These are phyloP conservation scores for Polydrusus tereticollis DNA, from an alignment of 2,888 invertebrate genomes.

Conservation along the genomic window DNA sequence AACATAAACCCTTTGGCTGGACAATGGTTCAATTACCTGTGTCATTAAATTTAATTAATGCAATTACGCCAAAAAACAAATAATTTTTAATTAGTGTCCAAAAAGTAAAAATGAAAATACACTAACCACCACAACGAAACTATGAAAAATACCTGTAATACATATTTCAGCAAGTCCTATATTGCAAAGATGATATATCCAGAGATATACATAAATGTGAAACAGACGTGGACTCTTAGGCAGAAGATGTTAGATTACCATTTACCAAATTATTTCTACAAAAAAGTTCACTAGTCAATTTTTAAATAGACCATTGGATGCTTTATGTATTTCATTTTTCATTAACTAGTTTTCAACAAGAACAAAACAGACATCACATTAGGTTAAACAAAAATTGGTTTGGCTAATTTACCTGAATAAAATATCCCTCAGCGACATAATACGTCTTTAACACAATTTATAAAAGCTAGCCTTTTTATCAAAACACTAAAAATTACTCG, in stretches of 20 bases:
- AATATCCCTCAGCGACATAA: conserved; percentile 40
- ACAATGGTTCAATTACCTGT: background rate
- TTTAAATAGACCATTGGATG: conserved; percentile 7
- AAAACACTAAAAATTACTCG: conserved; percentile 11
- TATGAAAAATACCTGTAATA: conserved; percentile 41
- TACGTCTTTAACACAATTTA: background rate
- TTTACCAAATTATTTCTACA: conserved; percentile 35
- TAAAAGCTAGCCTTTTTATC: background rate
- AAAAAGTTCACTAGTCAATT: conserved; percentile 27
- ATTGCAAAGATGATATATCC: conserved; percentile 20
- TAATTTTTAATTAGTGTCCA: background rate
- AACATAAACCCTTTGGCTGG: no score
- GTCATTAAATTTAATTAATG: background rate
- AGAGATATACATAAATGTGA: conserved; percentile 29
- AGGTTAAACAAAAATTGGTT: background rate
- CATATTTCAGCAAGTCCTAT: conserved; percentile 43
- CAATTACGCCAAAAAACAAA: background rate
- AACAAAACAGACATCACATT: background rate
- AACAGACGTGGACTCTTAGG: conserved; percentile 24
- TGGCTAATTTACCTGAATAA: conserved; percentile 35
- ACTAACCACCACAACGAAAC: conserved; percentile 31
- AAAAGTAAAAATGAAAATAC: conserved; percentile 23
- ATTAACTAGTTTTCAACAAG: background rate
- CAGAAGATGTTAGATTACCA: conserved; percentile 21
- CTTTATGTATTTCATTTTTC: background rate